Conservation (phyloP, 2,113 vertebrate genomes). For the Anser cygnoides region DNA sequence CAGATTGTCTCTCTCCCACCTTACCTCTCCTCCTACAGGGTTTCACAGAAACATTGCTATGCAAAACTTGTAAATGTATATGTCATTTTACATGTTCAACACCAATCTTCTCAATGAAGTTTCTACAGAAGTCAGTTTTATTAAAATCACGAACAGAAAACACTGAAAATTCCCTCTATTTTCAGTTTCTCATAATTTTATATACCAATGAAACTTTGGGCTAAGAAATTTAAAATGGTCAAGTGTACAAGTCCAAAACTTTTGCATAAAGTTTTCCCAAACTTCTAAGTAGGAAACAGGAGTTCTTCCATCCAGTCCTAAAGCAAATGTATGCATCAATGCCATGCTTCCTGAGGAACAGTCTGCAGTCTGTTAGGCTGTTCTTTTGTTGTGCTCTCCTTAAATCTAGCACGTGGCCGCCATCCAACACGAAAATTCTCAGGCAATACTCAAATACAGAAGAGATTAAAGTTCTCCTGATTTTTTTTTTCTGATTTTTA, state of each 20-base stretch:
- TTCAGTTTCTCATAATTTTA: not conserved
- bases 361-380: not conserved
- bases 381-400: not conserved
- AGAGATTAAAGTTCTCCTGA: not conserved
- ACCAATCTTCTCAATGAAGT: not conserved
- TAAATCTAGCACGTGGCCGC: not conserved
- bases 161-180: not conserved
- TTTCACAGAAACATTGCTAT: not conserved
- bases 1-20: conserved; percentile 43
- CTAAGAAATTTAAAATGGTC: not conserved
- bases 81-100: not conserved
- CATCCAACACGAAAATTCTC: not conserved
- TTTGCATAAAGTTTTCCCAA: not conserved
- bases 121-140: not conserved
- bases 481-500: not conserved
- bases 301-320: not conserved
- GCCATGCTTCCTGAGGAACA: not conserved
- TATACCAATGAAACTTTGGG: too few relatives aligned
- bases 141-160: not conserved
- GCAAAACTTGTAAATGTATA: conserved; percentile 4
- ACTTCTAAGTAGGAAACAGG: not conserved
- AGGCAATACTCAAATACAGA: not conserved
- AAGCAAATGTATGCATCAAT: rapidly evolving
- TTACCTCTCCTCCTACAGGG: conserved; percentile 39
- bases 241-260: not conserved